Base-by-base conservation (phyloP, 64 coral and sea anemone species). In the Exaiptasia diaphana region DNA sequence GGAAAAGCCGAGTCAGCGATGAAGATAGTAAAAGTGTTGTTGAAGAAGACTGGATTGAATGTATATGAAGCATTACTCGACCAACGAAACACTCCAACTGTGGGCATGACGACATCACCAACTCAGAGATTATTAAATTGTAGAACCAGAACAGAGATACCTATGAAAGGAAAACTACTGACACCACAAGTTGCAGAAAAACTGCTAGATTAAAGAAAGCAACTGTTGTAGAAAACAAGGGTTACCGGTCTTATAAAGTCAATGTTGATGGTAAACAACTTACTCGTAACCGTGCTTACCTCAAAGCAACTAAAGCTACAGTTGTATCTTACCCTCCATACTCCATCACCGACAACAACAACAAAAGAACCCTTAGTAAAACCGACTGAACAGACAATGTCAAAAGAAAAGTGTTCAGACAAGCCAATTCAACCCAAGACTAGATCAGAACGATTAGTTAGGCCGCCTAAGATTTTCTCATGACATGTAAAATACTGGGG, bases 1-100 rank as follows among this genome's bases (percentile, higher is more conserved):
- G 72, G 74, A 31, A 70, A 87, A 31, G 61, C 25, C 5, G 85
- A 87, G 41, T 23, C 72, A 53, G 76, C 32, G 8, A 53, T 79
- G 50, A 79, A 79, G 53, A 79, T 79, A 20, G 37, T 62, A 9
- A 61, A 62, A 53, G 8, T 45, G 18, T 11, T 79, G 32, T 21
- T 79, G 0, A 79, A 38, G 18, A 82, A 82, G 15, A 33, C 41
- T 46, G 42, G 44, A 3, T 36, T 45, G 18, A 59, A 82, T 38
- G 12, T 18, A 35, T 70, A 70, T 38, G 46, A 61, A 79, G 75
- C 67, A 1, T 43, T 71, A 71, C 33, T 71, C 8, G 67, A 71
- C 41, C 67, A 71, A 15, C 67, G 20, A 14, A 71, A 71, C 21
- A 71, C 67, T 39, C 67, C 29, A 40, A 71, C 8, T 22, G 50